Evolutionary conservation across 2,113 vertebrate genomes (phyloP).

Genomic region (Grantiella picta): DNA sequence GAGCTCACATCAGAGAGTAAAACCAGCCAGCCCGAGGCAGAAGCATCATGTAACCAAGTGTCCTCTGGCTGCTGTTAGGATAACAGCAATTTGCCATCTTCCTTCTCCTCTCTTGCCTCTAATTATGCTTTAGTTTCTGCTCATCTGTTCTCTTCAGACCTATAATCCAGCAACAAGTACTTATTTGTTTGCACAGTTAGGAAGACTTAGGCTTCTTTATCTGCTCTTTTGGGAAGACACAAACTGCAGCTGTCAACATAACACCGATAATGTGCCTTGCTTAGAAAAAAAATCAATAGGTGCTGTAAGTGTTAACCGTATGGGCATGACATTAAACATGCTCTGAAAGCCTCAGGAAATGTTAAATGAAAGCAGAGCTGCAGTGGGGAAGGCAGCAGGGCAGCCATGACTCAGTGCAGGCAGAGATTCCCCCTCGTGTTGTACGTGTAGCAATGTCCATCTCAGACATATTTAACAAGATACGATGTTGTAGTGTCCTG

Average conservation of each 20-base stretch:
- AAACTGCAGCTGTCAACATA: background rate
- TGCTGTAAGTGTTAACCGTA: background rate
- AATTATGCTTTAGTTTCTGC: conserved; percentile 36
- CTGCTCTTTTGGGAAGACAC: background rate
- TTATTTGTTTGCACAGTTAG: conserved; percentile 7
- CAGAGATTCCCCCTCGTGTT: background rate
- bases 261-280: background rate
- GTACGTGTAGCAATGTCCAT: background rate
- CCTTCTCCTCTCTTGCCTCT: conserved; percentile 5
- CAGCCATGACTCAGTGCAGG: background rate
- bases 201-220: background rate
- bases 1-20: background rate
- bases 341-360: background rate
- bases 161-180: conserved; percentile 6
- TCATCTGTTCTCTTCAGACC: conserved; percentile 4
- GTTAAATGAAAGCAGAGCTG: background rate
- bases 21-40: background rate
- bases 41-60: background rate
- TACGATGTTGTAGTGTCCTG: conserved; percentile 38
- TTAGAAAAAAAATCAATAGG: background rate
- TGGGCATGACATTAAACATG: background rate
- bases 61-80: background rate
- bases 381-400: background rate
- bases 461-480: background rate
- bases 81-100: conserved; percentile 25